phyloP scores from a whole-genome alignment of 1,140 invertebrate species.

The Panulirus ornatus region DNA sequence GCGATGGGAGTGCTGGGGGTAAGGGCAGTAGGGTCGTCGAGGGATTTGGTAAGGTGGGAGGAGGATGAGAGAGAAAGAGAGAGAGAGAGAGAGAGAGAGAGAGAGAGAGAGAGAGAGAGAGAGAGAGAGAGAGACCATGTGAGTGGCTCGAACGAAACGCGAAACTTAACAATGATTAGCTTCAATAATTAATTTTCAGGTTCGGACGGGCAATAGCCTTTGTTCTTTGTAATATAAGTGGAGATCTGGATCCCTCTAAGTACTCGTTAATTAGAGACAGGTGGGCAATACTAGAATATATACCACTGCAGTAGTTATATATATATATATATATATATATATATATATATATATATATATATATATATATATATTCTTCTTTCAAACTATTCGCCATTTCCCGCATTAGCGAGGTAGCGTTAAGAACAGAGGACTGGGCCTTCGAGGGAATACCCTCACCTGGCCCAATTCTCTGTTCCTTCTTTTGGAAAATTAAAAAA shows the following conservation, averaged over 20 bases:
- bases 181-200: slow-evolving; percentile 38
- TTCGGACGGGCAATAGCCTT: background rate
- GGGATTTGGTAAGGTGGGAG: background rate
- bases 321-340: slow-evolving; percentile 23
- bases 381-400: no score
- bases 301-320: no score
- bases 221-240: slow-evolving; percentile 8
- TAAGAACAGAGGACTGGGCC: no score
- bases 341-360: slow-evolving; percentile 11
- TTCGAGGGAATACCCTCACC: no score
- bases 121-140: background rate
- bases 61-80: background rate
- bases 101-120: background rate
- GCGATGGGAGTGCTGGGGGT: background rate
- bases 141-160: slow-evolving; percentile 3
- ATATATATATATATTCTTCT: no score
- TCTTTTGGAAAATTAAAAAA: no score
- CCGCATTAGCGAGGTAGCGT: no score
- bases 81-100: background rate
- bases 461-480: no score
- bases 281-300: no score
- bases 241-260: background rate
- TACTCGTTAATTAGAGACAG: background rate
- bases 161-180: slow-evolving; percentile 35
- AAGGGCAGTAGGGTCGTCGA: background rate